Evolutionary conservation across 2,113 vertebrate genomes (phyloP), one percentile per base, ranked within the genome.

Genomic region (Tympanuchus pallidicinctus): DNA sequence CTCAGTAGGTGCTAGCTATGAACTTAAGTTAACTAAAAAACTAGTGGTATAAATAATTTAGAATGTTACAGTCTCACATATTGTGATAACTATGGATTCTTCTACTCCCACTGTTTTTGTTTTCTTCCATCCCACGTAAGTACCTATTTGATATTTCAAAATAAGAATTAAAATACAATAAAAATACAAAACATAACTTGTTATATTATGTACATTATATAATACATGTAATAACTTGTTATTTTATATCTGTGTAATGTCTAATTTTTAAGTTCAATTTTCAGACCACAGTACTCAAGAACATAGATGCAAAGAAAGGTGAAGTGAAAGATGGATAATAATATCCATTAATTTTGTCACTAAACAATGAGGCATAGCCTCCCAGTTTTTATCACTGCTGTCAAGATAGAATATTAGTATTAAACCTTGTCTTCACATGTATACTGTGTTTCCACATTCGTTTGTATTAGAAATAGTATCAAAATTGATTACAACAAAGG

Each of bases 331-430:
- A 96, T 91, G 93, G 90, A 96, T 94, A 94, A 97, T 96, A 93
- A 96, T 96, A 91, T 61, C 94, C 82, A 96, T 96, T 96, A 94
- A 96, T 95, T 97, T 96, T 97, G 87, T 95, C 92, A 96, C 80
- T 94, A 96, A 95, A 93, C 94, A 97, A 95, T 94, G 82, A 95
- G 92, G 92, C 96, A 96, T 93, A 92, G 66, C 57, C 72, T 96
- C 87, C 96, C 95, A 78, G 59, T 95, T 96, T 96, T 97, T 96
- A 95, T 89, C 70, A 3, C 43, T 92, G 59, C 56, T 91, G 65
- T 67, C 86, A 96, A 94, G 94, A 83, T 24, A 94, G 94, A 95
- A 80, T 60, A 89, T 96, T 91, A 85, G 92, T 92, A 94, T 89
- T 86, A 77, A 72, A 94, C 88, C 40, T 92, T 95, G 20, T 48